phyloP scores from a whole-genome alignment of 2,113 vertebrate species.

The Fregata magnificens region DNA sequence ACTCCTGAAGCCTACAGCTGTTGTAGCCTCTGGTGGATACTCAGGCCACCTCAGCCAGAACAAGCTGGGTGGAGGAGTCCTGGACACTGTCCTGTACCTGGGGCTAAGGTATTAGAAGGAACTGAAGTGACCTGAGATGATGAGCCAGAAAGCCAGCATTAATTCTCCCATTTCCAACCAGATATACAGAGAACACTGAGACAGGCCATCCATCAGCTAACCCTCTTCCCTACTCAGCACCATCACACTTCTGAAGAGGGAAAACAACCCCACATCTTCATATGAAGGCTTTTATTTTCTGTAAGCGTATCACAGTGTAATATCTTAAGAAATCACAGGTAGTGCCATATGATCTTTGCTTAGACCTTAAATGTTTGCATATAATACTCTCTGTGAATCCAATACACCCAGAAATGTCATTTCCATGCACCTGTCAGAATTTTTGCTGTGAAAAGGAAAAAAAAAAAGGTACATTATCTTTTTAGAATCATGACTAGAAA shows the following conservation, averaged over 20 bases:
- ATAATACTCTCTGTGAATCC: neutral
- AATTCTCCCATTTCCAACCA: neutral
- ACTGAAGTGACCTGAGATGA: neutral
- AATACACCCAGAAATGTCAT: neutral
- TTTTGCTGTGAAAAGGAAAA: neutral
- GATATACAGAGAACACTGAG: rapidly evolving
- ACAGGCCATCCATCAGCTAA: neutral
- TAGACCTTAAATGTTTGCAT: neutral
- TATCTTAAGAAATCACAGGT: neutral
- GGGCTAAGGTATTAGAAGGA: neutral
- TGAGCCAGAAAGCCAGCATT: neutral
- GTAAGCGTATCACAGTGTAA: neutral
- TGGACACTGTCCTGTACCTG: neutral
- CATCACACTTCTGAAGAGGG: neutral
- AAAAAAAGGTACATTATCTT: neutral
- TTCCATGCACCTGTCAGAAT: conserved; percentile 52
- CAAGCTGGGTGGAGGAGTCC: neutral
- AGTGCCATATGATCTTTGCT: neutral
- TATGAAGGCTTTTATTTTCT: neutral
- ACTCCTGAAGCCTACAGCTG: neutral
- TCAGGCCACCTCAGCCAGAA: neutral
- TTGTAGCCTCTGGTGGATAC: neutral
- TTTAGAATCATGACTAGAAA: conserved; percentile 29
- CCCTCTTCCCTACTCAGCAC: neutral
- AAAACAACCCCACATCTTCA: neutral